Percentiles rank a stretch among this genome's conserved stretches.
phyloP scores from a whole-genome alignment of 2,888 invertebrate genomes.

The Rotaria macrura region DNA sequence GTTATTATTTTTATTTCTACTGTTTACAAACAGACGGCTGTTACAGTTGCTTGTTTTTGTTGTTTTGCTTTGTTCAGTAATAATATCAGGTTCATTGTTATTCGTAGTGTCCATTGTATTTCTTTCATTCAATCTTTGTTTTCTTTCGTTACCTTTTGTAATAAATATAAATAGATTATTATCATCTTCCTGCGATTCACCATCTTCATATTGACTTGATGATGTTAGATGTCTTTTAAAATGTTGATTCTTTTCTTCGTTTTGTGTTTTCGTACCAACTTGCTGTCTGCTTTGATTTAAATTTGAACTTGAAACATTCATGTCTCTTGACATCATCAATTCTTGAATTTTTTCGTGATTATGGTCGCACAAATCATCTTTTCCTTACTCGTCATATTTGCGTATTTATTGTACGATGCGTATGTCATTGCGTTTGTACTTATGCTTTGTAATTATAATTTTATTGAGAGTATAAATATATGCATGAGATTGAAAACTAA shows the following conservation, averaged over 20 bases:
- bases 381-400: neutral
- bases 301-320: neutral
- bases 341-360: neutral
- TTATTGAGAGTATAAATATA: neutral
- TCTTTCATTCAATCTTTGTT: neutral
- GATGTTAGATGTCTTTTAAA: neutral
- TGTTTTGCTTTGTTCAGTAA: no score
- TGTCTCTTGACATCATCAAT: neutral
- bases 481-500: no score
- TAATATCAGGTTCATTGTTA: no score
- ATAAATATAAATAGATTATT: neutral
- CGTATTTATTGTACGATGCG: neutral
- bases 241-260: neutral
- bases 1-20: no score
- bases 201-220: neutral
- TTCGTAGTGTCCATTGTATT: no score
- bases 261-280: neutral
- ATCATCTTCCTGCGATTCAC: neutral
- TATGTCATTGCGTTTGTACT: neutral
- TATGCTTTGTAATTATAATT: neutral
- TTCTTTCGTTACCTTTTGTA: neutral
- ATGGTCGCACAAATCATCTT: neutral
- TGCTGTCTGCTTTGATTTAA: no score
- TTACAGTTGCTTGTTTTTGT: no score
- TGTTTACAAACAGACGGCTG: no score